phyloP scores from a whole-genome alignment of 2,888 invertebrate species.

The Drosophila mercatorum region DNA sequence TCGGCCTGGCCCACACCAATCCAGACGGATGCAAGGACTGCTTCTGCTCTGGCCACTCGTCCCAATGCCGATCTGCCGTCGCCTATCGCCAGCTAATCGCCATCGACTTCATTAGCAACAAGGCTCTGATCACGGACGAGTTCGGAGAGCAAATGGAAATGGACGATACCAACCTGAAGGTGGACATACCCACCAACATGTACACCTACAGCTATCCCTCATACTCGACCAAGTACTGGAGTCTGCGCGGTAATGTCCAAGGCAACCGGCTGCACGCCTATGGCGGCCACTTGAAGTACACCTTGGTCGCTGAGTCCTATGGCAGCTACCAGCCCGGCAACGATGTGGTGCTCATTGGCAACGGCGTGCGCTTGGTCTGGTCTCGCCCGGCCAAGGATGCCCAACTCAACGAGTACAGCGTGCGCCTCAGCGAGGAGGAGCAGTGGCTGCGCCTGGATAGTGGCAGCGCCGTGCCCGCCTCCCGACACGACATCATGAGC shows the following conservation, averaged over 20 bases:
- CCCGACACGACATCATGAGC: constrained; percentile 93
- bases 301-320: constrained; percentile 88
- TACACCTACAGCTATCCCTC: constrained; percentile 86
- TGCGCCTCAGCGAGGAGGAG: constrained; percentile 88
- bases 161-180: constrained; percentile 78
- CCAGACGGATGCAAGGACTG: constrained; percentile 93
- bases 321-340: constrained; percentile 87
- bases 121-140: constrained; percentile 88
- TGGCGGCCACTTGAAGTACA: constrained; percentile 92
- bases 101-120: constrained; percentile 86
- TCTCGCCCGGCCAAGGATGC: constrained; percentile 76
- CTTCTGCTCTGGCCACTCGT: constrained; percentile 93
- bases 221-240: constrained; percentile 89
- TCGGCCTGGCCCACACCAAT: constrained; percentile 89
- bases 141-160: constrained; percentile 71
- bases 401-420: constrained; percentile 83
- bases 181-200: constrained; percentile 87
- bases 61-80: constrained; percentile 87
- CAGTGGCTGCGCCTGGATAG: constrained; percentile 88
- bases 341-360: constrained; percentile 93
- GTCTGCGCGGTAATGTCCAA: constrained; percentile 88
- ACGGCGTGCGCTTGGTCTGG: constrained; percentile 91
- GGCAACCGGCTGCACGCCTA: constrained; percentile 94
- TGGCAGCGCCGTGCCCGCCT: constrained; percentile 87
- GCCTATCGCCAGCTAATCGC: constrained; percentile 89